These are phyloP conservation scores for Rissa tridactyla DNA, from an alignment of 2,113 vertebrate species.

Conservation along the genomic window DNA sequence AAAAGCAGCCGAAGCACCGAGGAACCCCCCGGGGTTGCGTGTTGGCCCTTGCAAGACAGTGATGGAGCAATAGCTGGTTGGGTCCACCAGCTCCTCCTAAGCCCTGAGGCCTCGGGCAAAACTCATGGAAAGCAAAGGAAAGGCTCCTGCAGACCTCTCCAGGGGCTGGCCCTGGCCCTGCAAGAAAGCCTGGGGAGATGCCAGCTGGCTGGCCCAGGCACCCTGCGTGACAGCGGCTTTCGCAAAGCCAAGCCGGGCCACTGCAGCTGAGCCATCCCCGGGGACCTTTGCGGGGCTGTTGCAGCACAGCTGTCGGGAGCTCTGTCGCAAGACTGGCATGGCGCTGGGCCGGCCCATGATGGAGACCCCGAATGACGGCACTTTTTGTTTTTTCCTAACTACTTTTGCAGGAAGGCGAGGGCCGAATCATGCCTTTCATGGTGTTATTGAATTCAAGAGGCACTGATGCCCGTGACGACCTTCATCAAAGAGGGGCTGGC, in stretches of 20 bases:
- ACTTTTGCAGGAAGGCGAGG: not conserved
- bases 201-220: slow-evolving; percentile 51
- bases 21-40: not conserved
- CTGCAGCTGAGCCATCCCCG: rapidly evolving
- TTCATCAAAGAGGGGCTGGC: not conserved
- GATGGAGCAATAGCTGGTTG: slow-evolving; percentile 45
- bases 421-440: rapidly evolving
- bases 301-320: slow-evolving; percentile 24
- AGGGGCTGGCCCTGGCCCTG: not conserved
- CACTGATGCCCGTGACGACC: not conserved
- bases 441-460: not conserved
- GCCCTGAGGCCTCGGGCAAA: not conserved
- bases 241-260: not conserved
- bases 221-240: slow-evolving; percentile 15
- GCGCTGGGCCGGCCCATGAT: rapidly evolving
- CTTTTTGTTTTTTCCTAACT: not conserved
- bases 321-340: not conserved
- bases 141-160: slow-evolving; percentile 23
- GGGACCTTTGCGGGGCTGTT: not conserved
- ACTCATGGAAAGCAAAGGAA: slow-evolving; percentile 60
- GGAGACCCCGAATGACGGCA: not conserved
- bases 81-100: slow-evolving; percentile 26
- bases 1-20: not conserved
- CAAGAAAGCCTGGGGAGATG: slow-evolving; percentile 18
- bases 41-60: slow-evolving; percentile 2